Percentiles rank a stretch among this genome's conserved stretches.
phyloP scores from a whole-genome alignment of 2,888 invertebrate genomes.

The Caenorhabditis imperialis region DNA sequence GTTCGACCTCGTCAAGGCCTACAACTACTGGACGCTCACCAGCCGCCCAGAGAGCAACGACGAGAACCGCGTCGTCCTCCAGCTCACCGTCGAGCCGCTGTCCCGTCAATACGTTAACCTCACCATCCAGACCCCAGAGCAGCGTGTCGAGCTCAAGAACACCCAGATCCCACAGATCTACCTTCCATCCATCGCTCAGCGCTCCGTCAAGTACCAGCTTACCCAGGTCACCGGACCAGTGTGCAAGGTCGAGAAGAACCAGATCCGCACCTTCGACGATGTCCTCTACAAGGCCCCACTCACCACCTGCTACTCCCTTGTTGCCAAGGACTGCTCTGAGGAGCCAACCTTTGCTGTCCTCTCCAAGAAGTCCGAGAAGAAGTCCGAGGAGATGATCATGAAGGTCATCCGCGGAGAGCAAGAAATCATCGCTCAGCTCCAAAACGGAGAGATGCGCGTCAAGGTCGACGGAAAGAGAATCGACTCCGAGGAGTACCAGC shows the following conservation, averaged over 20 bases:
- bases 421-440: slow-evolving; percentile 51
- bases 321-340: slow-evolving; percentile 79
- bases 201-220: slow-evolving; percentile 32
- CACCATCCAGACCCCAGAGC: slow-evolving; percentile 68
- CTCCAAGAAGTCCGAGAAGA: slow-evolving; percentile 71
- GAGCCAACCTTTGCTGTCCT: slow-evolving; percentile 78
- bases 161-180: slow-evolving; percentile 54
- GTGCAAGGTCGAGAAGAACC: slow-evolving; percentile 59
- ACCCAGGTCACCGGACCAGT: slow-evolving; percentile 43
- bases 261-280: slow-evolving; percentile 76
- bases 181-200: slow-evolving; percentile 52
- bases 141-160: slow-evolving; percentile 59
- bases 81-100: slow-evolving; percentile 71
- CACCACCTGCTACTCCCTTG: slow-evolving; percentile 78
- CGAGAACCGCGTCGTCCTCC: slow-evolving; percentile 54
- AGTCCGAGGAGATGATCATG: slow-evolving; percentile 62
- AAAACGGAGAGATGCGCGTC: slow-evolving; percentile 44
- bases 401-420: slow-evolving; percentile 54
- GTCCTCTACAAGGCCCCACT: slow-evolving; percentile 72
- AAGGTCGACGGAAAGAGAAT: slow-evolving; percentile 60
- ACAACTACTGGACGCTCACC: slow-evolving; percentile 62
- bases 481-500: slow-evolving; percentile 3
- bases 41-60: slow-evolving; percentile 38
- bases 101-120: slow-evolving; percentile 69
- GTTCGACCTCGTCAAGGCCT: slow-evolving; percentile 66